Evolutionary conservation across 2,113 vertebrate species (phyloP), one percentile per base, ranked within the genome.

Genomic region (Fulmarus glacialis): DNA sequence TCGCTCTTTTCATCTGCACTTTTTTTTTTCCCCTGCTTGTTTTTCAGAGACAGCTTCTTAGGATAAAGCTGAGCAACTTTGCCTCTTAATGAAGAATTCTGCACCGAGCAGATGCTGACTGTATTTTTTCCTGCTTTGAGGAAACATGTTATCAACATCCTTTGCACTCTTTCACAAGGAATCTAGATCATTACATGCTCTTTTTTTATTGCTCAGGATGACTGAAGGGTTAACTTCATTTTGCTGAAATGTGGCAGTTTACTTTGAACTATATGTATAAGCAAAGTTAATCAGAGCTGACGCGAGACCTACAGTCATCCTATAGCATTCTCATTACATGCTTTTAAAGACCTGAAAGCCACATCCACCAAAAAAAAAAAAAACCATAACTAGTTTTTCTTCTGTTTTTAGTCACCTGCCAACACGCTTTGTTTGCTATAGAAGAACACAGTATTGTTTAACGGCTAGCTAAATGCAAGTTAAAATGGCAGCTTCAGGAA

Each of bases 321-420:
- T 71, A 50, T 0, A 58, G 78, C 85, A 30, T 71, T 75, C 84
- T 85, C 74, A 45, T 47, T 56, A 48, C 67, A 12, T 2, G 12
- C 45, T 47, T 52, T 17, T 6, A 43, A 50, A 87, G 0, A 4
- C n/a, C 59, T 82, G 30, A 93, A 94, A 96, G 83, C 75, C 80
- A 91, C 80, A 71, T 79, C 58, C 66, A 75, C 68, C 71, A 43
- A 60, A 79, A 81, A 71, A 56, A 59, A 82, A 83, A n/a, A 12
- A 50, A 24, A 4, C 0, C 15, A 0, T 16, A 73, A 36, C 82
- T 78, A 30, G 11, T 73, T 80, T 95, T 88, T 77, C 84, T 95
- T 95, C 79, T 82, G 70, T 85, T 92, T 66, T 96, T n/a, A 86
- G 71, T 82, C 67, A 90, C 55, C 94, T 91, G 87, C 89, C 79